Evolutionary conservation across 2,888 invertebrate species (phyloP).

Genomic region (Chaetoderma sp.): DNA sequence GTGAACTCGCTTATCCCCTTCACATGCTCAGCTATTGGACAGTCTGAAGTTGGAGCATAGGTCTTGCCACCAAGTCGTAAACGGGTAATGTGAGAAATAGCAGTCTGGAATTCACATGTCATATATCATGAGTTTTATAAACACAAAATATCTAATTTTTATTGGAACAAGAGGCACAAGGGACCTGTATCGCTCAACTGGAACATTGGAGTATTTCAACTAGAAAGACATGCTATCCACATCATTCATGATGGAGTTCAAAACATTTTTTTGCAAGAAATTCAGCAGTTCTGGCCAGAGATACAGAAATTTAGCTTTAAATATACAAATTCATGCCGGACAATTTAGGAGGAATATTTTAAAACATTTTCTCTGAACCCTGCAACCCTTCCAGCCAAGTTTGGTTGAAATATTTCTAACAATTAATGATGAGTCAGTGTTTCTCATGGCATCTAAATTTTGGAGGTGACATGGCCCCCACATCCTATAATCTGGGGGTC

Average conservation of each 20-base stretch:
- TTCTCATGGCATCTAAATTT: too few species aligned
- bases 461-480: too few species aligned
- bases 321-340: not conserved
- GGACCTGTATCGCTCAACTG: too few species aligned
- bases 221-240: not conserved
- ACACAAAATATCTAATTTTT: not conserved
- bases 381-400: too few species aligned
- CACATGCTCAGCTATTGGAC: conserved; percentile 53
- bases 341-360: not conserved
- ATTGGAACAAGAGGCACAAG: too few species aligned
- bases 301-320: too few species aligned
- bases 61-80: conserved; percentile 66
- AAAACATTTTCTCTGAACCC: not conserved
- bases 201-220: too few species aligned
- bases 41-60: conserved; percentile 59
- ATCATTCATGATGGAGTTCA: not conserved
- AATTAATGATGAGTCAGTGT: too few species aligned
- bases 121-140: not conserved
- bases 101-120: conserved; percentile 49
- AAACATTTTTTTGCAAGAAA: too few species aligned
- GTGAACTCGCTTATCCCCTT: conserved; percentile 65
- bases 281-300: not conserved
- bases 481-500: too few species aligned
- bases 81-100: conserved; percentile 62
- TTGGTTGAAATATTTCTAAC: too few species aligned